Evolutionary conservation across 2,797 vertebrate genomes (phyloP).

Genomic region (Echeneis naucrates): DNA sequence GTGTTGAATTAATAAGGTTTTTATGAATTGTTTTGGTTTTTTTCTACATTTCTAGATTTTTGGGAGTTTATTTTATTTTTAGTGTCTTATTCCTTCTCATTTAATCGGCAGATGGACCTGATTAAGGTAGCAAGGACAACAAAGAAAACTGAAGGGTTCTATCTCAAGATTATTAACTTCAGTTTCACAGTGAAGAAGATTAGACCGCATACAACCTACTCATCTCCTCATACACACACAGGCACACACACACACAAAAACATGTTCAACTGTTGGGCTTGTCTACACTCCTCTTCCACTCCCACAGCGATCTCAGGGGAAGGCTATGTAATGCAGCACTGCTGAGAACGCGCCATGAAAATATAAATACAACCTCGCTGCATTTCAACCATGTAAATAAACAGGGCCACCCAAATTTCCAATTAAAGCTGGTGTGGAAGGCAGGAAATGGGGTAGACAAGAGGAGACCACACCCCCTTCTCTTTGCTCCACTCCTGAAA

Average conservation of each 20-base stretch:
- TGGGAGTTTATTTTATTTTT: background rate
- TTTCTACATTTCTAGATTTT: background rate
- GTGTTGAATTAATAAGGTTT: constrained; percentile 8
- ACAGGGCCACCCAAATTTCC: constrained; percentile 99
- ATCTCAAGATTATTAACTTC: constrained; percentile 13
- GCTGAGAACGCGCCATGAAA: constrained; percentile 98
- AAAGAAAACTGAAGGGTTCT: constrained; percentile 7
- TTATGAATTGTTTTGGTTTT: background rate
- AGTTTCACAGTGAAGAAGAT: constrained; percentile 30
- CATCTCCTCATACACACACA: constrained; percentile 3
- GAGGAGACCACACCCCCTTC: constrained; percentile 71
- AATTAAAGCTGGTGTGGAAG: constrained; percentile 95
- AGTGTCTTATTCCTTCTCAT: background rate
- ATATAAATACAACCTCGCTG: constrained; percentile 93
- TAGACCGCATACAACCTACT: constrained; percentile 46
- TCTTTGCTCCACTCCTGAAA: constrained; percentile 52
- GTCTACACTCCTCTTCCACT: constrained; percentile 56
- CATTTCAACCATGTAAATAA: constrained; percentile 99
- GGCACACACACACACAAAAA: constrained; percentile 1
- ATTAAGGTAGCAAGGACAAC: background rate
- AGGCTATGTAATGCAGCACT: constrained; percentile 92
- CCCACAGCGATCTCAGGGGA: constrained; percentile 84
- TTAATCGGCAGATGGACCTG: background rate
- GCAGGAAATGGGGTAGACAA: constrained; percentile 93
- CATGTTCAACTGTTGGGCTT: constrained; percentile 13